phyloP scores from a whole-genome alignment of 2,797 vertebrate species.

The Muscicapa comitata region DNA sequence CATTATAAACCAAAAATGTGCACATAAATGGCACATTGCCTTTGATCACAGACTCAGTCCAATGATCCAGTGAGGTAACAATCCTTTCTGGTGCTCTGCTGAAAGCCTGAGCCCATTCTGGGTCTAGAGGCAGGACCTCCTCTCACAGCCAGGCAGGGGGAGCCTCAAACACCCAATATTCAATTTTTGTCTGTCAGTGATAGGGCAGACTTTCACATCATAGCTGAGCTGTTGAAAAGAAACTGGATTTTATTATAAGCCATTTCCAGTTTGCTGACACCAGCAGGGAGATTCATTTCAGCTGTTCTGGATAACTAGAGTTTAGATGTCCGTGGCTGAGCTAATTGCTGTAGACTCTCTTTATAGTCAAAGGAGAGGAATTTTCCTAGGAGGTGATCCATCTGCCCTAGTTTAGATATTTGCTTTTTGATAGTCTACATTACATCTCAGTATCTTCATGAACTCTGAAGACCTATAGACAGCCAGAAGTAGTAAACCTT shows the following conservation, averaged over 20 bases:
- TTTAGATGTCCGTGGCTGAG: background rate
- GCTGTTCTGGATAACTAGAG: background rate
- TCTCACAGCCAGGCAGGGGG: background rate
- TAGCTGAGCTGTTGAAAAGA: background rate
- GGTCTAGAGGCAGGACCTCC: background rate
- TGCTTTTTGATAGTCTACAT: background rate
- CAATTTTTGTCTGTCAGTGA: background rate
- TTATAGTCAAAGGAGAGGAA: background rate
- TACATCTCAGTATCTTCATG: background rate
- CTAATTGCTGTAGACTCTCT: constrained; percentile 6
- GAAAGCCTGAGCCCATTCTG: background rate
- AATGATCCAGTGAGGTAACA: background rate
- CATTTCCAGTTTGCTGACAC: constrained; percentile 5
- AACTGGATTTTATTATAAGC: background rate
- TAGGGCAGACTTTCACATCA: background rate
- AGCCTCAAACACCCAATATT: rapidly evolving
- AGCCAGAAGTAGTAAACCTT: background rate
- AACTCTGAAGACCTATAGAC: background rate
- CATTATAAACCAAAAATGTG: background rate
- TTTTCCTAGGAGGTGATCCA: background rate
- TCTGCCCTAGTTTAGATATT: background rate
- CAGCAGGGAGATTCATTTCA: background rate
- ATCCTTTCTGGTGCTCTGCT: background rate
- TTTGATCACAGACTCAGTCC: background rate
- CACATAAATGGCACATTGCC: background rate